Percentiles rank a stretch among this genome's conserved stretches.
Evolutionary conservation across 2,888 invertebrate genomes (phyloP).

Genomic region (Papilio protenor): DNA sequence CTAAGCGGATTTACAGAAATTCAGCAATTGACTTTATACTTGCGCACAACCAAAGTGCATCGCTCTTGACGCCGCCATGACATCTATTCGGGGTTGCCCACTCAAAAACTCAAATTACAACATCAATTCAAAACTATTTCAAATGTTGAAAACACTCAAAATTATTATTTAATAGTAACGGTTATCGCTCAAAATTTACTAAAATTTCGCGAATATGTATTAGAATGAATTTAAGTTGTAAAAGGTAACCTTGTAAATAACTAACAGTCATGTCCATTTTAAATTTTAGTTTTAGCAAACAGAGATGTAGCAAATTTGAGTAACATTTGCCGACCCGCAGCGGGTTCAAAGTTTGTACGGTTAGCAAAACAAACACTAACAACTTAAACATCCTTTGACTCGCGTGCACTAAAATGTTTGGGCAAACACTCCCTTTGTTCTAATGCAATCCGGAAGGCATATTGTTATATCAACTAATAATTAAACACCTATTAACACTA

Average conservation of each 20-base stretch:
- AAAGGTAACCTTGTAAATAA: neutral
- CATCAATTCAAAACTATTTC: too few species aligned
- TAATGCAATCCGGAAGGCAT: conserved; percentile 11
- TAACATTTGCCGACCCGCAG: conserved; percentile 36
- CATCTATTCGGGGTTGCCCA: too few species aligned
- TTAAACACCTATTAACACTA: conserved; percentile 4
- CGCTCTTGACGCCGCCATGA: too few species aligned
- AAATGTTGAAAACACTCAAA: too few species aligned
- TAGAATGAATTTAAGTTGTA: neutral
- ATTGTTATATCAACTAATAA: conserved; percentile 10
- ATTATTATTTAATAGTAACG: too few species aligned
- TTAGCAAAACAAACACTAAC: conserved; percentile 39
- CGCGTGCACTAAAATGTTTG: conserved; percentile 17
- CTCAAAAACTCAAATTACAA: too few species aligned
- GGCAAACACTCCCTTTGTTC: conserved; percentile 27
- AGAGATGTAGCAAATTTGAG: conserved; percentile 13
- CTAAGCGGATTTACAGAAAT: too few species aligned
- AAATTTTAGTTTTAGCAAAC: conserved; percentile 21
- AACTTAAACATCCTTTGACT: conserved; percentile 41
- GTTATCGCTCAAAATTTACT: too few species aligned
- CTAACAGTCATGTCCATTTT: neutral
- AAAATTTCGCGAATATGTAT: too few species aligned
- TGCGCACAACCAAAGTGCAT: too few species aligned
- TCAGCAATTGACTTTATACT: too few species aligned
- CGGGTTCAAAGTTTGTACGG: conserved; percentile 31